Percentiles rank a stretch among this genome's conserved stretches.
phyloP scores from a whole-genome alignment of 2,888 invertebrate genomes.

The Drosophila pegasa region DNA sequence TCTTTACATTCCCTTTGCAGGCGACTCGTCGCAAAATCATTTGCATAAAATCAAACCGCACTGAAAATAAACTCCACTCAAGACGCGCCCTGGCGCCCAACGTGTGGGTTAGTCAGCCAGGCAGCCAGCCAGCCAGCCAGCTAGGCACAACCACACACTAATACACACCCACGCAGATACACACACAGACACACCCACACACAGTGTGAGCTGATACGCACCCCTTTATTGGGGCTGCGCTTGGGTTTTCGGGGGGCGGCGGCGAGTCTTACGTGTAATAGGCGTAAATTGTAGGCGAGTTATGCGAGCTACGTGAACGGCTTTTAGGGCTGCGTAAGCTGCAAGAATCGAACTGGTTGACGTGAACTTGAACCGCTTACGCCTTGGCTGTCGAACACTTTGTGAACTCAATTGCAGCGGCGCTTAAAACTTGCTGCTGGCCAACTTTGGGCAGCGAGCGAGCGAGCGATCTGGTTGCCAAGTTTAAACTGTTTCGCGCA shows the following conservation, averaged over 20 bases:
- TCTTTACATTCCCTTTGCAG: conserved; percentile 20
- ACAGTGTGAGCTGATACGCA: conserved; percentile 1
- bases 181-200: conserved; percentile 1
- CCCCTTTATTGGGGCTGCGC: conserved; percentile 9
- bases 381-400: conserved; percentile 6
- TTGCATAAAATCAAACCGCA: conserved; percentile 78
- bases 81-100: conserved; percentile 51
- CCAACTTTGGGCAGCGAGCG: too few species aligned
- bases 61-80: conserved; percentile 68
- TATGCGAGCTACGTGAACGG: conserved; percentile 65
- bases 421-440: conserved; percentile 9
- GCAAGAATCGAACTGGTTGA: conserved; percentile 14
- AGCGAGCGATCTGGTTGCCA: conserved; percentile 3
- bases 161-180: conserved; percentile 5
- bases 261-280: conserved; percentile 60
- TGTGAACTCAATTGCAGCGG: conserved; percentile 16
- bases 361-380: conserved; percentile 12
- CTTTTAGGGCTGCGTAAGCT: conserved; percentile 42
- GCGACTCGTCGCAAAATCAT: conserved; percentile 58
- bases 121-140: background rate
- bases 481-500: conserved; percentile 18
- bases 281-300: conserved; percentile 72
- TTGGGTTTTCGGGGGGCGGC: background rate
- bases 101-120: conserved; percentile 7
- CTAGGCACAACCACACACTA: background rate